phyloP scores from a whole-genome alignment of 2,113 vertebrate species.

The Ceyx melanurus region DNA sequence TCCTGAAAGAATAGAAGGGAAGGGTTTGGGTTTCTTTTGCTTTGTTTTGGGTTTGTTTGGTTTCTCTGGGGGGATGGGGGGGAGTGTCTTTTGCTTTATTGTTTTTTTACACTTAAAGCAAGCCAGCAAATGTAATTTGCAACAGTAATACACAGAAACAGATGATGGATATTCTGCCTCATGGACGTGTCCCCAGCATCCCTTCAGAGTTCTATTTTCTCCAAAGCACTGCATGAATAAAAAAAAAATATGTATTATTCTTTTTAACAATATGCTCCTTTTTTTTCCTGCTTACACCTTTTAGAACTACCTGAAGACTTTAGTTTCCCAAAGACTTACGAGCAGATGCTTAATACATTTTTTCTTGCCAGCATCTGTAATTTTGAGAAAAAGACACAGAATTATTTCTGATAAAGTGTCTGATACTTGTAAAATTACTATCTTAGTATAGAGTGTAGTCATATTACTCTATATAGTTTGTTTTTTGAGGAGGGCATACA shows the following conservation, averaged over 20 bases:
- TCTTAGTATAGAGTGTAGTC: neutral
- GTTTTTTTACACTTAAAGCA: neutral
- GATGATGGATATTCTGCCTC: neutral
- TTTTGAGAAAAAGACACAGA: neutral
- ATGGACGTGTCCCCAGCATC: neutral
- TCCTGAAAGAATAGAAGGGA: neutral
- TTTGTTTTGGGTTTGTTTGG: neutral
- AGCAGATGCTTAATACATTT: neutral
- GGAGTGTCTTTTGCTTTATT: neutral
- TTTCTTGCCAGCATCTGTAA: neutral
- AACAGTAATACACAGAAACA: neutral
- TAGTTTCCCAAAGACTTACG: neutral
- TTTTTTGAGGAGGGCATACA: neutral
- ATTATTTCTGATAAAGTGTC: neutral
- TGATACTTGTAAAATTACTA: neutral
- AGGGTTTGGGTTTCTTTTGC: neutral
- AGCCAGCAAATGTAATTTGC: neutral
- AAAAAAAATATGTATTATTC: fast-evolving
- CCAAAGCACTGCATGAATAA: neutral
- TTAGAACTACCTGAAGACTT: neutral
- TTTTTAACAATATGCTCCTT: neutral
- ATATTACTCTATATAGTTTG: neutral
- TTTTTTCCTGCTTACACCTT: neutral
- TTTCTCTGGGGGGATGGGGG: fast-evolving
- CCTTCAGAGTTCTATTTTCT: neutral